Evolutionary conservation across 2,888 invertebrate genomes (phyloP), one percentile per base, ranked within the genome.

Genomic region (Chrysotoxum bicinctum): DNA sequence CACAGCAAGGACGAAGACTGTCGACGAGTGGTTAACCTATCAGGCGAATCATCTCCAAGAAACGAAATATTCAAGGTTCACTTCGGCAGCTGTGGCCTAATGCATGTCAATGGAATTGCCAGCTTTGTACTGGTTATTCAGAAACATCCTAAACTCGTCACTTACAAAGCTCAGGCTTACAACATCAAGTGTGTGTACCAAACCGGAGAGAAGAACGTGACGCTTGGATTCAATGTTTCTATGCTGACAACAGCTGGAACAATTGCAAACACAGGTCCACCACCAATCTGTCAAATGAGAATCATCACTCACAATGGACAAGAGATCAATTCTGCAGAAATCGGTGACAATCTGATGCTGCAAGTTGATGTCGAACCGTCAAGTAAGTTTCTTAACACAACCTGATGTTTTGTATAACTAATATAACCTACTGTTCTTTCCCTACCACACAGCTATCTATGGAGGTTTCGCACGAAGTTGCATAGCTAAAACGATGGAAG

Each of bases 151-250:
- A 97, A 97, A 93, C 93, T 99, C 69, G 96, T 98, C 66, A 99
- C 98, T 0, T 97, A 97, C 91, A 97, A 97, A 90, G 98, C 98
- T 6, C 97, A 98, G 91, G 98, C 98, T 1, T 99, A 98, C 93
- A 97, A 98, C 92, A 97, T 99, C 87, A 97, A 97, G 91, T 98
- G 98, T 91, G 96, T 98, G 74, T 98, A 98, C 91, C 97, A 98
- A 91, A 98, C 97, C 0, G 98, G 97, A 82, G 97, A 97, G 91
- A 97, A 97, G 91, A 97, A 97, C 88, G 97, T 98, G 0, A 97
- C 97, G 0, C 93, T 98, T 43, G 98, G 98, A 50, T 98, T 98
- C 91, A 98, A 98, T 91, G 98, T 98, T 9, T 98, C 98, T 10
- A 98, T 98, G 98, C 92, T 98, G 87, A 98, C 98, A 0, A 98